phyloP scores from a whole-genome alignment of 2,797 vertebrate genomes.

The Graptemys geographica region DNA sequence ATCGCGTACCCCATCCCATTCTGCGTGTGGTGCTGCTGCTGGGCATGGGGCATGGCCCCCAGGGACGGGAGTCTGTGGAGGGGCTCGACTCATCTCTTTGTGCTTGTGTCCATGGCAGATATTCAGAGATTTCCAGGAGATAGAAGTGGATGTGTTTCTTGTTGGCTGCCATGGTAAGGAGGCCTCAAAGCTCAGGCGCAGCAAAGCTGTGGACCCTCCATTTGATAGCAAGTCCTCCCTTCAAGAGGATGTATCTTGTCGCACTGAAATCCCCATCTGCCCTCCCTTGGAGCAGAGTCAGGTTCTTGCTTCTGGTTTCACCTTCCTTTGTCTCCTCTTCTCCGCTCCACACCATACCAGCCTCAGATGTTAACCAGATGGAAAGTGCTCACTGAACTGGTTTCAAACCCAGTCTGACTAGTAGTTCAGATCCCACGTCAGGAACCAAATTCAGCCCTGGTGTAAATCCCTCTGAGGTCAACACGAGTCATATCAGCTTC shows the following conservation, averaged over 20 bases:
- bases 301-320: not conserved
- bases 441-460: not conserved
- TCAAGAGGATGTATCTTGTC: not conserved
- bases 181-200: fast-evolving
- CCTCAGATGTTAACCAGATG: not conserved
- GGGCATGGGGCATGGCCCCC: no score
- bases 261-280: not conserved
- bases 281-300: not conserved
- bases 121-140: conserved; percentile 87
- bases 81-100: not conserved
- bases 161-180: conserved; percentile 89
- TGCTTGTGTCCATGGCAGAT: conserved; percentile 84
- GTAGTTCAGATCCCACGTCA: not conserved
- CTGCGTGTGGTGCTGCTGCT: not conserved
- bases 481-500: not conserved
- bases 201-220: not conserved
- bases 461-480: not conserved
- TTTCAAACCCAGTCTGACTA: not conserved
- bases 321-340: not conserved
- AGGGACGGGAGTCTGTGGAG: not conserved
- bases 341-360: not conserved
- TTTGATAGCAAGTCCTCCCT: not conserved
- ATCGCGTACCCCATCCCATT: not conserved
- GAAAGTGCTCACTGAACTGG: not conserved
- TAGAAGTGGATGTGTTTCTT: conserved; percentile 89